Evolutionary conservation across 2,113 vertebrate genomes (phyloP).

Genomic region (Chauna torquata): DNA sequence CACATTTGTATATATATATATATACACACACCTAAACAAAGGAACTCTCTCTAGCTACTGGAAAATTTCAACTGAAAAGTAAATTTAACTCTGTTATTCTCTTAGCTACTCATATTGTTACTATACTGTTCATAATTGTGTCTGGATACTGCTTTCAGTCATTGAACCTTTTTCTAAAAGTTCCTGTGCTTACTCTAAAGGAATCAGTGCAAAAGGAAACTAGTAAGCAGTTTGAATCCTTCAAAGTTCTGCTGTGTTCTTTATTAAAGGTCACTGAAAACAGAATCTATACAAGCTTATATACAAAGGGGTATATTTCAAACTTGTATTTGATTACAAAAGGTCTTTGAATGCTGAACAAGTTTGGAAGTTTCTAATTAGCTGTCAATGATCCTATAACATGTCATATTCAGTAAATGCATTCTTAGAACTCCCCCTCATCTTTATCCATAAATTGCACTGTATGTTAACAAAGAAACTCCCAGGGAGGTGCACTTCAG

Average conservation of each 20-base stretch:
- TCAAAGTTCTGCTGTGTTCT: neutral
- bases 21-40: neutral
- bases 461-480: neutral
- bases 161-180: neutral
- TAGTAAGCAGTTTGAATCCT: neutral
- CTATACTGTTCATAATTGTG: neutral
- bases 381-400: neutral
- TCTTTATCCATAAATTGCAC: neutral
- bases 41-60: neutral
- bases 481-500: neutral
- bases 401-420: neutral
- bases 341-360: neutral
- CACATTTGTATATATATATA: neutral
- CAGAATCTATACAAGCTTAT: neutral
- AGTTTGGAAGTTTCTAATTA: constrained; percentile 13
- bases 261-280: neutral
- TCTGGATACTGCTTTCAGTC: neutral
- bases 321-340: neutral
- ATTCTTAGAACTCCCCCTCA: neutral
- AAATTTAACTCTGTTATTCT: neutral
- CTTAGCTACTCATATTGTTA: neutral
- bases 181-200: neutral
- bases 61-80: neutral
- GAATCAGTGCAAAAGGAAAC: neutral
- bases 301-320: neutral